A percentile compares a stretch with the other conserved stretches of the same genome.
Conservation (phyloP, 2,113 vertebrate species). For the Clinocottus analis region DNA sequence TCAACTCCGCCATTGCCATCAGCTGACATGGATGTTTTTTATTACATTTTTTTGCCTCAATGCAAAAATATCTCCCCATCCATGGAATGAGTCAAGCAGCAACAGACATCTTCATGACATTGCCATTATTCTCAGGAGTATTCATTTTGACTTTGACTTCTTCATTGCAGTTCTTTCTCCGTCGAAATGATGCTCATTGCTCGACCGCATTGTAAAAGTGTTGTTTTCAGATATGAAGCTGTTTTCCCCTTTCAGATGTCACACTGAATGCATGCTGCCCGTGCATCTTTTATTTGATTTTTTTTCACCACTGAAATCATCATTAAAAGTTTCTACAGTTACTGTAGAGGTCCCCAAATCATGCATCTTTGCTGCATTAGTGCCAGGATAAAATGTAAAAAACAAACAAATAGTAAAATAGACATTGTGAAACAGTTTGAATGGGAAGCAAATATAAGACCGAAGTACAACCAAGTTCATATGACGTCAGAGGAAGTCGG, state of each 20-base stretch:
- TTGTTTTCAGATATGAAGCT: conserved; percentile 18
- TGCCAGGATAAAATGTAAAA: background rate
- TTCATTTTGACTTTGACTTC: conserved; percentile 45
- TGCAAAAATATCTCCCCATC: conserved; percentile 54
- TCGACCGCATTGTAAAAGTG: background rate
- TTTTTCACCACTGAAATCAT: conserved; percentile 41
- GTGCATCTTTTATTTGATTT: conserved; percentile 1
- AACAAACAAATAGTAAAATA: background rate
- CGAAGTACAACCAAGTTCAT: background rate
- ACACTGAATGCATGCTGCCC: conserved; percentile 64
- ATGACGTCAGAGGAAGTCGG: background rate
- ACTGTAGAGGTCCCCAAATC: conserved; percentile 46
- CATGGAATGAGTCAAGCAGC: conserved; percentile 58
- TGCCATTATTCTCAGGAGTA: conserved; percentile 23
- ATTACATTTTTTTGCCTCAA: conserved; percentile 29
- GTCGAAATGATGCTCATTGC: conserved; percentile 30
- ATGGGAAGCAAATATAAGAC: background rate
- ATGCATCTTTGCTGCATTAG: background rate
- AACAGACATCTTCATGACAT: conserved; percentile 68
- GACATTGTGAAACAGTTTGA: background rate
- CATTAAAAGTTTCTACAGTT: too few species aligned
- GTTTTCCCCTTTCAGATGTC: conserved; percentile 40
- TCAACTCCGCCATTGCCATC: conserved; percentile 66
- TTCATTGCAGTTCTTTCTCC: conserved; percentile 16
- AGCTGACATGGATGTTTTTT: conserved; percentile 62